Conservation (phyloP, 1,140 invertebrate genomes). For the Papilio glaucus region DNA sequence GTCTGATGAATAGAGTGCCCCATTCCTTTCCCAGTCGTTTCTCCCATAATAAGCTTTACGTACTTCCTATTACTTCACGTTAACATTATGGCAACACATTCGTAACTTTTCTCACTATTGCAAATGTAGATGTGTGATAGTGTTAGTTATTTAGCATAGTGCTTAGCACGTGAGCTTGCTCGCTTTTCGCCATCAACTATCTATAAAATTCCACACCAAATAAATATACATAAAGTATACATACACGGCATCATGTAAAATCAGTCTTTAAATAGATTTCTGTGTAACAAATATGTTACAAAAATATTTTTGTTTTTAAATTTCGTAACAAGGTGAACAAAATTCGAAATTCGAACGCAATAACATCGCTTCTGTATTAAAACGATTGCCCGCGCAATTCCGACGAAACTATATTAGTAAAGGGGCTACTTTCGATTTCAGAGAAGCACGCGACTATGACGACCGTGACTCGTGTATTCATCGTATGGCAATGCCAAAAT, state of each 20-base stretch:
- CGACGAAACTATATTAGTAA: neutral
- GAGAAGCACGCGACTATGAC: constrained; percentile 35
- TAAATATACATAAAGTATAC: too few species aligned
- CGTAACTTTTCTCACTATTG: too few species aligned
- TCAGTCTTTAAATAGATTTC: neutral
- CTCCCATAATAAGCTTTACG: too few species aligned
- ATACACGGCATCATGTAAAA: neutral
- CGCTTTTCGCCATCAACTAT: too few species aligned
- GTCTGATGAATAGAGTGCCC: too few species aligned
- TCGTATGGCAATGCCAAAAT: constrained; percentile 45
- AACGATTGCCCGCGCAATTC: constrained; percentile 6
- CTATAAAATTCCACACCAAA: too few species aligned
- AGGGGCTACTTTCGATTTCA: constrained; percentile 29
- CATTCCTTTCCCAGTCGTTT: too few species aligned
- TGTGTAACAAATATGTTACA: neutral
- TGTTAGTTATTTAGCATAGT: too few species aligned
- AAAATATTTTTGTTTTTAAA: neutral
- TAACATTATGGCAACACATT: too few species aligned
- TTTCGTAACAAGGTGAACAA: neutral
- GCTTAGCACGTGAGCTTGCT: too few species aligned
- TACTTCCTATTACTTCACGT: too few species aligned
- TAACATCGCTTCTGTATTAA: constrained; percentile 9
- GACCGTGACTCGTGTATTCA: constrained; percentile 37
- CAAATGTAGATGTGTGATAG: too few species aligned
- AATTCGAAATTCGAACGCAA: neutral